Evolutionary conservation across 2,797 vertebrate species (phyloP).

Genomic region (Alectoris magna): DNA sequence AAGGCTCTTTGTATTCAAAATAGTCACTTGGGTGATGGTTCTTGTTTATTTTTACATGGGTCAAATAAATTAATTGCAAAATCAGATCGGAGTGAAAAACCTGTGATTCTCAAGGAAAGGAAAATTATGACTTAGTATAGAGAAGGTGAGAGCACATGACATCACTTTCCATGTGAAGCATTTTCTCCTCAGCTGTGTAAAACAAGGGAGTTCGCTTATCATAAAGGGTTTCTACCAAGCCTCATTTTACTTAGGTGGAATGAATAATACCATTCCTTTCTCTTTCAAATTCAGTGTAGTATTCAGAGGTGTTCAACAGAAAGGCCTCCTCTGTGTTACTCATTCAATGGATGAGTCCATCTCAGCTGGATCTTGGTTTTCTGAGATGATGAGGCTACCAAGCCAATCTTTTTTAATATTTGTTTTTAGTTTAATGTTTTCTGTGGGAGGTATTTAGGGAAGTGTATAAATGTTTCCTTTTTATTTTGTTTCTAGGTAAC

Average conservation of each 20-base stretch:
- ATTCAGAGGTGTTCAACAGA: background rate
- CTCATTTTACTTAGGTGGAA: background rate
- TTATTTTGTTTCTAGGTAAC: background rate
- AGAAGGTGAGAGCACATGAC: background rate
- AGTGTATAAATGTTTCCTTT: background rate
- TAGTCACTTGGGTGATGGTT: background rate
- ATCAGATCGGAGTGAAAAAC: background rate
- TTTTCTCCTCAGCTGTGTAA: background rate
- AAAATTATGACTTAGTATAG: background rate
- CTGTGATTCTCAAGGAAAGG: background rate
- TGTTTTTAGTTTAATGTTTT: background rate
- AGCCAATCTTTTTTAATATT: background rate
- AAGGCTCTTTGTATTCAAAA: background rate
- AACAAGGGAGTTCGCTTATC: background rate
- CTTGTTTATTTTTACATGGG: background rate
- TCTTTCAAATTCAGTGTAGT: background rate
- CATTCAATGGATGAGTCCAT: background rate
- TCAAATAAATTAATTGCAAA: background rate
- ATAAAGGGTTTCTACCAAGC: background rate
- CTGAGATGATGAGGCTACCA: background rate
- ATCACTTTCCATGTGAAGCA: background rate
- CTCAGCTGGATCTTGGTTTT: background rate
- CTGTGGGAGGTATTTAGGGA: background rate
- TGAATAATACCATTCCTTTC: background rate
- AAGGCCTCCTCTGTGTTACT: background rate